Base-by-base conservation (phyloP, 2,113 vertebrate genomes). In the Lasiurus cinereus region DNA sequence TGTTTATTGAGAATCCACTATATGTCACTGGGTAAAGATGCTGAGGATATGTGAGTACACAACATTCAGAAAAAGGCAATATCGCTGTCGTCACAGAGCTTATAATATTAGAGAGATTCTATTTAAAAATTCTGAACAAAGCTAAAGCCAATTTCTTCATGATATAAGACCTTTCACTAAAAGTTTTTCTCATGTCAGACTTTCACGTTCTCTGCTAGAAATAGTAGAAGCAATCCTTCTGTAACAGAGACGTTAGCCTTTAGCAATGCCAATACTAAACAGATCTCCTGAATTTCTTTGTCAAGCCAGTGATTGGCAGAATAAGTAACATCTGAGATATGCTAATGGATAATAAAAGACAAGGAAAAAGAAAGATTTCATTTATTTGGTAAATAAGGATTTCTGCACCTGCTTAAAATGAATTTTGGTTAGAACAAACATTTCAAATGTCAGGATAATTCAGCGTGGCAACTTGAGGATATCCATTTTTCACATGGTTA, bases 401-500 rank as follows among this genome's bases (percentile, higher is more conserved):
- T 46, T 93, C 31, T 79, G 3, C 12, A 72, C 18, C 9, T 89
- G 21, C 22, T 72, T 18, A 56, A 77, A 88, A 84, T 59, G 0
- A 50, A 82, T 50, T 87, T 85, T 72, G 52, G 19, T 78, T 90
- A 27, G 33, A 76, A 78, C 43, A 88, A 92, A 46, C 2, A 78
- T 11, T 79, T 73, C 83, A 52, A 62, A 91, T 91, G 13, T 82
- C 62, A 95, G 48, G 18, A 46, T 93, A 94, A 95, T 87, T 86
- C 22, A 80, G 19, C 91, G 8, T 83, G 69, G 39, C 73, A 93
- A 88, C 18, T 0, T 0, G 46, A 0, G 0, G 89, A 76, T 80
- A 89, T 80, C 6, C 70, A 89, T 29, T 93, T 93, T 93, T 96
- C 48, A 87, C 36, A 62, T 89, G 79, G 18, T 70, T 62, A 93